A percentile compares a stretch with the other conserved stretches of the same genome.
phyloP scores from a whole-genome alignment of 2,888 invertebrate species.

The Sarcophaga variegata region DNA sequence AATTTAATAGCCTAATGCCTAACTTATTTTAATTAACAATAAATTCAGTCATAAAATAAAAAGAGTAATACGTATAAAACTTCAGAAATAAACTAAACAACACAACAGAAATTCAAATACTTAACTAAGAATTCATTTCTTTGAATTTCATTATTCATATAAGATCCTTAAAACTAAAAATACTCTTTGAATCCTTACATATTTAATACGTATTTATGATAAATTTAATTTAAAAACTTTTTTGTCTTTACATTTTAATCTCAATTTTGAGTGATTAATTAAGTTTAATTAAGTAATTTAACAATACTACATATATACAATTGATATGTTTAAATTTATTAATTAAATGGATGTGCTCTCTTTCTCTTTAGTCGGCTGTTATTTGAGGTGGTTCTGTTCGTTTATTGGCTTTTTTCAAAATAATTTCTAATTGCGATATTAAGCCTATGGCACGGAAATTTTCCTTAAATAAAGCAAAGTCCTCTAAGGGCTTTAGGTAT shows the following conservation, averaged over 20 bases:
- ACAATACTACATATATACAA: slow-evolving; percentile 56
- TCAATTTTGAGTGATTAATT: too few species aligned
- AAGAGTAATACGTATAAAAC: slow-evolving; percentile 29
- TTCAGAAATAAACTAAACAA: slow-evolving; percentile 10
- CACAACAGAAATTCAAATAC: too few species aligned
- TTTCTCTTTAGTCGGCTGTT: slow-evolving; percentile 38
- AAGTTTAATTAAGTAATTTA: neutral
- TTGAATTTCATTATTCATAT: too few species aligned
- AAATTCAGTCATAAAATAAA: slow-evolving; percentile 52
- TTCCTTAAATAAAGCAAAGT: slow-evolving; percentile 79
- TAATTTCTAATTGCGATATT: slow-evolving; percentile 78
- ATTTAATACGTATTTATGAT: too few species aligned
- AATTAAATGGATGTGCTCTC: too few species aligned
- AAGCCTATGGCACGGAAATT: slow-evolving; percentile 80
- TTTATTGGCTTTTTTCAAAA: slow-evolving; percentile 76
- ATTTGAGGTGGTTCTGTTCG: slow-evolving; percentile 20
- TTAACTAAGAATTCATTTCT: too few species aligned
- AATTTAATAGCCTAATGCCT: neutral
- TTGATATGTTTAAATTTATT: neutral
- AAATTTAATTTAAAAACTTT: too few species aligned
- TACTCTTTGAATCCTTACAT: too few species aligned
- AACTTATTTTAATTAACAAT: neutral
- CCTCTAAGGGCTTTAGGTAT: slow-evolving; percentile 79
- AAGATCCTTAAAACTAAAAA: too few species aligned
- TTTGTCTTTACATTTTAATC: too few species aligned